Percentiles rank a stretch among this genome's conserved stretches.
phyloP scores from a whole-genome alignment of 2,888 invertebrate species.

The Drosophila maculinotata region DNA sequence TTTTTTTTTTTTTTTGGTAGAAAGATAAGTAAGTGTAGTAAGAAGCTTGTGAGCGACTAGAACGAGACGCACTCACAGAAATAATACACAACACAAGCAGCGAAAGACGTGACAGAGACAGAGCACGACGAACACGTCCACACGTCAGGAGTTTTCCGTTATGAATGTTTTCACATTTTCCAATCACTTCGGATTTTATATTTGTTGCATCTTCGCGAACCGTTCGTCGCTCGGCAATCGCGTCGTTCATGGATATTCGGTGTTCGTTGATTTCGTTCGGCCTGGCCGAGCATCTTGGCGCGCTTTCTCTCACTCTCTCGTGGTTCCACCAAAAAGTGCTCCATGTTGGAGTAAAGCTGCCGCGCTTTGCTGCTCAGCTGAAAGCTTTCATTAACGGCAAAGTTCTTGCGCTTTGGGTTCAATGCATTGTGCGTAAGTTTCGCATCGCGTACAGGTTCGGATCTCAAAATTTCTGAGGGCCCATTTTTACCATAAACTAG shows the following conservation, averaged over 20 bases:
- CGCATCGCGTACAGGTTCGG: conserved; percentile 40
- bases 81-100: conserved; percentile 69
- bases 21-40: conserved; percentile 36
- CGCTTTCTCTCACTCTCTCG: conserved; percentile 10
- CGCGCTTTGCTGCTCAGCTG: conserved; percentile 14
- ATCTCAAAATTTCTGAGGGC: conserved; percentile 1
- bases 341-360: conserved; percentile 59
- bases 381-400: conserved; percentile 54
- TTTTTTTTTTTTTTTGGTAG: conserved; percentile 23
- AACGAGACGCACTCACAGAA: conserved; percentile 47
- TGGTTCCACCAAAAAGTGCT: conserved; percentile 32
- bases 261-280: conserved; percentile 28
- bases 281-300: conserved; percentile 21
- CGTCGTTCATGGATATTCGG: conserved; percentile 54
- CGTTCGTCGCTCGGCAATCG: conserved; percentile 18
- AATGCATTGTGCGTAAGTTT: conserved; percentile 64
- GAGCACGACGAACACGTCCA: conserved; percentile 57
- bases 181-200: conserved; percentile 73
- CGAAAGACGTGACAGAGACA: conserved; percentile 67
- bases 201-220: conserved; percentile 59
- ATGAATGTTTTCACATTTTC: conserved; percentile 72
- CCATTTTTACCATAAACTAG: not conserved
- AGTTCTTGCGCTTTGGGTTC: conserved; percentile 49
- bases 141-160: conserved; percentile 71
- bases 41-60: conserved; percentile 39